A percentile compares a stretch with the other conserved stretches of the same genome.
Evolutionary conservation across 2,797 vertebrate species (phyloP).

Genomic region (Dendrocincla tyrannina): DNA sequence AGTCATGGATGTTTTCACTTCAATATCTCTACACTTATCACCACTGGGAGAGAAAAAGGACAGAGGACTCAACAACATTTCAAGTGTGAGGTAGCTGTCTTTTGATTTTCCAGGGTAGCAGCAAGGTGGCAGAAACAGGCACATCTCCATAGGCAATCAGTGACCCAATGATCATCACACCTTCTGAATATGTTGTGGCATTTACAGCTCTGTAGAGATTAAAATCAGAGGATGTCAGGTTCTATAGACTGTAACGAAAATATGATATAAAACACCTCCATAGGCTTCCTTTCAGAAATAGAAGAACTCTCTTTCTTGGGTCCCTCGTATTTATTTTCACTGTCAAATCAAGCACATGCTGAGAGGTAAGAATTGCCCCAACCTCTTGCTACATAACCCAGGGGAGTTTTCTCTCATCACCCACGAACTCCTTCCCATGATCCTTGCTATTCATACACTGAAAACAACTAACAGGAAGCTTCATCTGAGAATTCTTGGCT

Average conservation of each 20-base stretch:
- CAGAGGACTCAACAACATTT: slow-evolving; percentile 8
- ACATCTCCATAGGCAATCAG: slow-evolving; percentile 11
- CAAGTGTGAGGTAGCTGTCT: neutral
- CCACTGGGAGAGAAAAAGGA: neutral
- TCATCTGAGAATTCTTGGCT: slow-evolving; percentile 36
- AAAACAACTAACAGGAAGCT: slow-evolving; percentile 44
- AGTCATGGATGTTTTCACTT: slow-evolving; percentile 38
- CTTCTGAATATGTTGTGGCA: neutral
- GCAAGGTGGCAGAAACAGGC: slow-evolving; percentile 10
- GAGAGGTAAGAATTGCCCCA: slow-evolving; percentile 15
- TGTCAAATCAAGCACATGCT: slow-evolving; percentile 28
- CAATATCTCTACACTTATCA: neutral
- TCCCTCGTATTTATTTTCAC: slow-evolving; percentile 40
- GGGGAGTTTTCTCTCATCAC: slow-evolving; percentile 36
- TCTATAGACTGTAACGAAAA: neutral
- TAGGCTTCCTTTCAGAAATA: slow-evolving; percentile 3
- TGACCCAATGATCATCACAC: neutral
- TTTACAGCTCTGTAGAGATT: slow-evolving; percentile 20
- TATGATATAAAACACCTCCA: slow-evolving; percentile 1
- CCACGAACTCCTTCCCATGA: slow-evolving; percentile 15
- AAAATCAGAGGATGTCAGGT: slow-evolving; percentile 20
- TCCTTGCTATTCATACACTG: slow-evolving; percentile 5
- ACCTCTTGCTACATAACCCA: neutral
- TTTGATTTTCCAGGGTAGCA: slow-evolving; percentile 30
- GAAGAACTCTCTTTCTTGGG: neutral